phyloP scores from a whole-genome alignment of 2,113 vertebrate genomes.

The Pelusios castaneus region DNA sequence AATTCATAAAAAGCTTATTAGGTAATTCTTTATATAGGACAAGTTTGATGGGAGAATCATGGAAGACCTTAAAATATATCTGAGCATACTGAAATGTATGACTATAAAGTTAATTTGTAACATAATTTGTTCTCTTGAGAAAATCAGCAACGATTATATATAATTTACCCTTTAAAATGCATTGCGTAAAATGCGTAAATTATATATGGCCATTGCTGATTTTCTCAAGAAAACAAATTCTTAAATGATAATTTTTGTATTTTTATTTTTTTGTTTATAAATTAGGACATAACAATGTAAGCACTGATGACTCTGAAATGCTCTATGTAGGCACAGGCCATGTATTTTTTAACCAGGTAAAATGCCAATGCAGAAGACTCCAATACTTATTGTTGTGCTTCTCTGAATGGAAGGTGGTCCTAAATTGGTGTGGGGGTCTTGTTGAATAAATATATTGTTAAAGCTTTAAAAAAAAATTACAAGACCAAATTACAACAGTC shows the following conservation, averaged over 20 bases:
- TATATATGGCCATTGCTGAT: not conserved
- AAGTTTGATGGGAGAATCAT: not conserved
- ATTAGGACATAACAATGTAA: not conserved
- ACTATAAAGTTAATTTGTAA: not conserved
- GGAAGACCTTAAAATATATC: not conserved
- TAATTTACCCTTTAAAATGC: not conserved
- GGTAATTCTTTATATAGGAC: not conserved
- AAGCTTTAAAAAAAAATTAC: fast-evolving
- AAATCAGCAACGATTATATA: not conserved
- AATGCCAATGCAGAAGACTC: not conserved
- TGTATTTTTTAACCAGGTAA: not conserved
- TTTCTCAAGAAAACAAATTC: not conserved
- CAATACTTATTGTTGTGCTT: not conserved
- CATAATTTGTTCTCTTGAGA: not conserved
- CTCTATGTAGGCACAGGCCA: not conserved
- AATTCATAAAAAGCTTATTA: not conserved
- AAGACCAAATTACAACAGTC: not conserved
- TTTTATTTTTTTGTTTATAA: not conserved
- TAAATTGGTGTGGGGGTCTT: not conserved
- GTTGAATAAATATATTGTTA: fast-evolving
- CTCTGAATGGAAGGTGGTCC: not conserved
- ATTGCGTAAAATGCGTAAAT: not conserved
- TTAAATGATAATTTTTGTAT: not conserved
- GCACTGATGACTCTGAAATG: not conserved
- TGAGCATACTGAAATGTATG: not conserved